Conservation (phyloP, 35 echinoderm and acorn worm genomes). For the Amphiura filiformis region DNA sequence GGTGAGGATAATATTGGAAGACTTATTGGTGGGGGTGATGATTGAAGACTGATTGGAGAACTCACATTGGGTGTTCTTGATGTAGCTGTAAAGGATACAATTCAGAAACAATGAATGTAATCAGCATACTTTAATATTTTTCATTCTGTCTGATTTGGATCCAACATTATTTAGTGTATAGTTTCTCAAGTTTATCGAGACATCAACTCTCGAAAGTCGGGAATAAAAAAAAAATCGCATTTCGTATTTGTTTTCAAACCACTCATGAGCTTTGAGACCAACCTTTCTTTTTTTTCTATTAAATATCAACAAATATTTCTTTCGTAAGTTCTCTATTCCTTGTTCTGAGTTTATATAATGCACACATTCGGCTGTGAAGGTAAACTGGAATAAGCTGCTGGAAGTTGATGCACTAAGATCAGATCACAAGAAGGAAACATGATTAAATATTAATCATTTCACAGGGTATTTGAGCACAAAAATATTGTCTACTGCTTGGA, state of each 20-base stretch:
- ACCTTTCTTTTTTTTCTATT: no score
- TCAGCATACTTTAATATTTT: background rate
- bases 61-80: background rate
- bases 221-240: no score
- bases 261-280: no score
- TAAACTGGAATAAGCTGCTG: conserved; percentile 55
- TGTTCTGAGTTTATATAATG: no score
- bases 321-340: no score
- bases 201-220: no score
- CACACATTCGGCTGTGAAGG: conserved; percentile 91
- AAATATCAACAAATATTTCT: no score
- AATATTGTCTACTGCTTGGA: no score
- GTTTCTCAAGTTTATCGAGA: no score
- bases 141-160: background rate
- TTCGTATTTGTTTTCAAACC: no score
- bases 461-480: no score
- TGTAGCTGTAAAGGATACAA: background rate
- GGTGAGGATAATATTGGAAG: conserved; percentile 5
- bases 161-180: no score
- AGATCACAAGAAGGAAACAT: background rate
- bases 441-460: background rate
- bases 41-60: background rate
- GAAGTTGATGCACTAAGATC: background rate
- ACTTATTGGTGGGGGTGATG: background rate
- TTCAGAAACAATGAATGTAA: background rate